Evolutionary conservation across 2,797 vertebrate species (phyloP), one percentile per base, ranked within the genome.

Genomic region (Leptatherina wallacei): DNA sequence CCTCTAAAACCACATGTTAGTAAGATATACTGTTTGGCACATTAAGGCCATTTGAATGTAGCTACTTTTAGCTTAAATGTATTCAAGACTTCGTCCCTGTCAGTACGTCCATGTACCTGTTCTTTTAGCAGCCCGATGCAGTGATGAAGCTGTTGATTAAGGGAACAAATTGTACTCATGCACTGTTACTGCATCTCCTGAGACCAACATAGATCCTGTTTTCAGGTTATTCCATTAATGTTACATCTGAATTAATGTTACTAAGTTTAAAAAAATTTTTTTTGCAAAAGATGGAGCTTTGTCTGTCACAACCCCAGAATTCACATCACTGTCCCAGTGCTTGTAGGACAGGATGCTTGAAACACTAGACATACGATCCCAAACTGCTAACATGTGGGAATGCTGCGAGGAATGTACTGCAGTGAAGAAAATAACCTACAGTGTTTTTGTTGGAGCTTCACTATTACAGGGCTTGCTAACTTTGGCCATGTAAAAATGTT

Each of bases 11-110:
- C 30, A 69, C 78, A 71, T 66, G 67, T 75, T 80, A 88, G 68
- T 71, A 63, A 80, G 60, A 73, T 78, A 69, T 70, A 80, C 77
- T 81, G 85, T 84, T 59, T 5, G 89, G 89, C 91, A 91, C 89
- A 92, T 92, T 69, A 78, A 86, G 87, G 91, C 91, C 86, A 54
- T 91, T 85, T 94, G 93, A 94, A 93, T 93, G 93, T 94, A 93
- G 85, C 81, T 86, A 76, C 69, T 67, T 78, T 64, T 76, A 77
- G 81, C 62, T 81, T 68, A 89, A 84, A 68, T 65, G 60, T 83
- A 61, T 77, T 65, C 62, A 30, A 64, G 69, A 70, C 64, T 76
- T 61, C 38, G 60, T 61, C 59, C 74, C 75, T 71, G 73, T 72
- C 84, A 79, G 82, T 85, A 85, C 77, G 74, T 86, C 65, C 35